Evolutionary conservation across 2,797 vertebrate genomes (phyloP).

Genomic region (Micropoecilia bifurca): DNA sequence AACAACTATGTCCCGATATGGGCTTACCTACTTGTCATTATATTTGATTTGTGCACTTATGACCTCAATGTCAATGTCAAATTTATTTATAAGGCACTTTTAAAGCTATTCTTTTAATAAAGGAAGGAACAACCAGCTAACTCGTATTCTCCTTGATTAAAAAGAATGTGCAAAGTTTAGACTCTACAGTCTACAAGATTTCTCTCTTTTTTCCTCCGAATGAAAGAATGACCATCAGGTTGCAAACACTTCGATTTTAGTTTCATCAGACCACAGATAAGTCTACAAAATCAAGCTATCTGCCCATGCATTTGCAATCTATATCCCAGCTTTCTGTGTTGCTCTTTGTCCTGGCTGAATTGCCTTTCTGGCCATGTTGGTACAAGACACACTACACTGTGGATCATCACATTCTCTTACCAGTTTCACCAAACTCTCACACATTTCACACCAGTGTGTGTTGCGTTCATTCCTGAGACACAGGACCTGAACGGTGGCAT

Average conservation of each 20-base stretch:
- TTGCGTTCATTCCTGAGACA: not conserved
- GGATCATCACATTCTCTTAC: not conserved
- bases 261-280: not conserved
- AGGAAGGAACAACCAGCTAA: not conserved
- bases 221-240: not conserved
- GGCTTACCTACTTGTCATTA: too few relatives aligned
- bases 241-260: not conserved
- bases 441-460: not conserved
- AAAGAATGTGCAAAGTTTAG: not conserved
- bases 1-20: not conserved
- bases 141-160: not conserved
- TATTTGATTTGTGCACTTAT: too few relatives aligned
- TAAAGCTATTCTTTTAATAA: not conserved
- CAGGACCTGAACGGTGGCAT: not conserved
- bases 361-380: not conserved
- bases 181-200: not conserved
- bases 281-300: not conserved
- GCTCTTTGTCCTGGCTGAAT: not conserved
- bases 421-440: not conserved
- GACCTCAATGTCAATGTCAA: too few relatives aligned
- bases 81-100: too few relatives aligned
- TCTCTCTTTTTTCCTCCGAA: not conserved
- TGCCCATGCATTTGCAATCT: not conserved
- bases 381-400: not conserved
- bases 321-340: not conserved